Evolutionary conservation across 2,113 vertebrate genomes (phyloP).

Genomic region (Oryzias javanicus): DNA sequence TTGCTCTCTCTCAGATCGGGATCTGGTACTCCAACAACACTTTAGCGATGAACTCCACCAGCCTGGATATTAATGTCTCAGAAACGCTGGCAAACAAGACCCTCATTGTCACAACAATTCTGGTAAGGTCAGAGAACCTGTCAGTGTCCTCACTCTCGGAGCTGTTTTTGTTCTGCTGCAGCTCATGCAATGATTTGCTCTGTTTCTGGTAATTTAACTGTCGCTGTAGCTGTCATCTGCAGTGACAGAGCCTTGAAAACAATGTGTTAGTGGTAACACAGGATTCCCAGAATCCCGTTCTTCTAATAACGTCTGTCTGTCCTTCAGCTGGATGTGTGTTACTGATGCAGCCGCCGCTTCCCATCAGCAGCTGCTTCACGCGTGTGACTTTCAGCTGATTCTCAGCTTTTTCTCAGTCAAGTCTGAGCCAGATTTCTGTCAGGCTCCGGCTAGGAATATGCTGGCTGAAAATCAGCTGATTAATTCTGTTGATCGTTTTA

Average conservation of each 20-base stretch:
- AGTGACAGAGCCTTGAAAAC: constrained; percentile 41
- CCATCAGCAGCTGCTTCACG: no score
- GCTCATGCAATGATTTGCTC: constrained; percentile 41
- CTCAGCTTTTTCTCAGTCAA: no score
- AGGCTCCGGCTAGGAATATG: no score
- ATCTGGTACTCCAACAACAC: constrained; percentile 94
- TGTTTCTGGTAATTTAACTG: constrained; percentile 54
- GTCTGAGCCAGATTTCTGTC: no score
- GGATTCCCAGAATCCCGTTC: constrained; percentile 22
- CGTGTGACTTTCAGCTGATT: no score
- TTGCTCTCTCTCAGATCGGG: constrained; percentile 78
- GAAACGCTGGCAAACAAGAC: constrained; percentile 92
- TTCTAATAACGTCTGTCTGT: constrained; percentile 15
- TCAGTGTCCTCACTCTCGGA: not conserved
- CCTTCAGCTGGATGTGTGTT: constrained; percentile 6
- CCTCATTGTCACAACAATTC: constrained; percentile 89
- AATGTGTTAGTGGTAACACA: constrained; percentile 24
- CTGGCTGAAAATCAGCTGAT: no score
- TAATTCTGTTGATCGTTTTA: no score
- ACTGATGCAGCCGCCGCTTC: not conserved
- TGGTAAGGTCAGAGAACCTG: constrained; percentile 77
- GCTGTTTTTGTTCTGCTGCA: constrained; percentile 30
- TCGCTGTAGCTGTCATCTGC: constrained; percentile 56
- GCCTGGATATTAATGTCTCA: constrained; percentile 87
- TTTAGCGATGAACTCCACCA: constrained; percentile 89